Percentiles rank a stretch among this genome's conserved stretches.
phyloP scores from a whole-genome alignment of 1,140 invertebrate genomes.

The Chironomus striatipennis region DNA sequence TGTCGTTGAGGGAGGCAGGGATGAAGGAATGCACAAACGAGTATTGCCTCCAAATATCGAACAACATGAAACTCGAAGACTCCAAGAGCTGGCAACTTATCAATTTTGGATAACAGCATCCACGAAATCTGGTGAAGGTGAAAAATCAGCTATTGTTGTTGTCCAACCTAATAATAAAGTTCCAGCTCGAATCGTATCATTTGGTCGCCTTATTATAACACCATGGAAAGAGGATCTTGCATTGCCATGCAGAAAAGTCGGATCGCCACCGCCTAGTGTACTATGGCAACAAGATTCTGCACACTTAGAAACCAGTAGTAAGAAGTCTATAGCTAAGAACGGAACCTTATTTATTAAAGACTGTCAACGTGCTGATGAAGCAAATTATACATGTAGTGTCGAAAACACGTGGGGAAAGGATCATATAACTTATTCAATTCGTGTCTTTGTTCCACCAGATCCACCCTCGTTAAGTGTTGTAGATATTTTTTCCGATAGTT shows the following conservation, averaged over 20 bases:
- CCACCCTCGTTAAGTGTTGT: slow-evolving; percentile 56
- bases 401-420: slow-evolving; percentile 77
- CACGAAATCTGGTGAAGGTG: slow-evolving; percentile 71
- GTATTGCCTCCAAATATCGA: slow-evolving; percentile 53
- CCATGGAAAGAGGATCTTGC: slow-evolving; percentile 78
- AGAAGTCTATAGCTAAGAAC: slow-evolving; percentile 54
- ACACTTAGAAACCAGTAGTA: slow-evolving; percentile 56
- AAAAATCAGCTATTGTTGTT: slow-evolving; percentile 63
- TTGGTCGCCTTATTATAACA: slow-evolving; percentile 64
- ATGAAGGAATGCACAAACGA: slow-evolving; percentile 62
- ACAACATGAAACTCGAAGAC: slow-evolving; percentile 60
- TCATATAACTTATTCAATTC: slow-evolving; percentile 66
- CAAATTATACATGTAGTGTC: slow-evolving; percentile 81
- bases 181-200: slow-evolving; percentile 71
- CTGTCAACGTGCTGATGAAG: slow-evolving; percentile 64
- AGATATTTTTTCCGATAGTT: slow-evolving; percentile 59
- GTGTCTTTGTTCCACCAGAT: slow-evolving; percentile 59
- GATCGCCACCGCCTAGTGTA: slow-evolving; percentile 61
- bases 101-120: slow-evolving; percentile 76
- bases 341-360: slow-evolving; percentile 65
- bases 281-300: slow-evolving; percentile 66
- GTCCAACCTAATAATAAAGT: slow-evolving; percentile 71
- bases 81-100: slow-evolving; percentile 61
- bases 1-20: slow-evolving; percentile 60
- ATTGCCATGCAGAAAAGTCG: slow-evolving; percentile 70